These are phyloP conservation scores for Leucopsar rothschildi DNA, from an alignment of 2,113 vertebrate species.

Conservation along the genomic window DNA sequence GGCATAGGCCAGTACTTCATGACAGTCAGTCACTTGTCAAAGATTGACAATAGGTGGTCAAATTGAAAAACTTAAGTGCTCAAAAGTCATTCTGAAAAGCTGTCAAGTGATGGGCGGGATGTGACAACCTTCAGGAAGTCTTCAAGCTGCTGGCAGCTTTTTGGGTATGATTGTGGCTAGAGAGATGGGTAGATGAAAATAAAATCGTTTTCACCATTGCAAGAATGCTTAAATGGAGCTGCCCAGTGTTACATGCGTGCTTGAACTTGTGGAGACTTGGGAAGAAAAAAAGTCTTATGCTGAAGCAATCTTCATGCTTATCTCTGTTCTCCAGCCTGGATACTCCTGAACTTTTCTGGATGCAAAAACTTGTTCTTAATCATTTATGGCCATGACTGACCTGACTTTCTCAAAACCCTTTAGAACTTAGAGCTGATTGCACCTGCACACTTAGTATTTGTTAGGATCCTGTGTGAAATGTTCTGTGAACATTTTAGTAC, in stretches of 20 bases:
- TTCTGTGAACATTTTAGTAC: background rate
- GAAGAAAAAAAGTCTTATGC: background rate
- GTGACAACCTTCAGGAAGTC: background rate
- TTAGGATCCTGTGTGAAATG: background rate
- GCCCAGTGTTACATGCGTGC: background rate
- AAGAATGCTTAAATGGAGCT: background rate
- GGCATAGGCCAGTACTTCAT: background rate
- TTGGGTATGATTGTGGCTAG: background rate
- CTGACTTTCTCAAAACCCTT: background rate
- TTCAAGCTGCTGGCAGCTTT: background rate
- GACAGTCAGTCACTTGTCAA: background rate
- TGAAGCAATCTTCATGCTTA: background rate
- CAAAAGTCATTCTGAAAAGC: background rate
- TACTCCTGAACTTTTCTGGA: background rate
- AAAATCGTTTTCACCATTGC: background rate
- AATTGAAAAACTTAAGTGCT: background rate
- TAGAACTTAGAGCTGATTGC: background rate
- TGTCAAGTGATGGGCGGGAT: background rate
- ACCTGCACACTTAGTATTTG: background rate
- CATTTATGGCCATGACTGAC: background rate
- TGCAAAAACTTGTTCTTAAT: background rate
- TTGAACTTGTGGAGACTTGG: background rate
- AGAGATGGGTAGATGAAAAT: background rate
- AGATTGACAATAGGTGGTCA: background rate
- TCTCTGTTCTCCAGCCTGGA: background rate